phyloP scores from a whole-genome alignment of 2,797 vertebrate species.

The Pseudomugil tenellus region DNA sequence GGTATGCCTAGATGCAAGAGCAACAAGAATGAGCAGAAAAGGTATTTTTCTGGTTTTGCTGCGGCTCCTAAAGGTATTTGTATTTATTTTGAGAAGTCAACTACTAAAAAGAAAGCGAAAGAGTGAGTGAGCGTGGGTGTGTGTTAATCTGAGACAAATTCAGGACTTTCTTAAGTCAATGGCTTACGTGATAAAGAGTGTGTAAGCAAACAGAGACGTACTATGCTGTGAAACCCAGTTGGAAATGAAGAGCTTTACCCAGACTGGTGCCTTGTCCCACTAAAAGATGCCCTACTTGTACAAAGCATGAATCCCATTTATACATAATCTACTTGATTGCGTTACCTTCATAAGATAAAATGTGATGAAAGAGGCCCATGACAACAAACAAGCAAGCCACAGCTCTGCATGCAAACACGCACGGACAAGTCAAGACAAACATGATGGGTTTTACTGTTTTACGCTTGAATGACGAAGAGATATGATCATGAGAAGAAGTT shows the following conservation, averaged over 20 bases:
- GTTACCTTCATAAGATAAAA: neutral
- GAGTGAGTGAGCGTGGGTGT: slow-evolving; percentile 22
- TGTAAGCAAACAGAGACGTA: slow-evolving; percentile 7
- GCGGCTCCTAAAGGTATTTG: slow-evolving; percentile 4
- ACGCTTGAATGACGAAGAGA: neutral
- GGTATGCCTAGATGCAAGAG: slow-evolving; percentile 2
- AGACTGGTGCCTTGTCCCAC: neutral
- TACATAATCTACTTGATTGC: neutral
- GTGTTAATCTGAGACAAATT: slow-evolving; percentile 14
- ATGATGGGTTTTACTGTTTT: slow-evolving; percentile 10
- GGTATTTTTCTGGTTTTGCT: neutral
- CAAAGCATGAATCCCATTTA: slow-evolving; percentile 1
- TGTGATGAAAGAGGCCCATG: neutral
- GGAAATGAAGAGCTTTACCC: neutral
- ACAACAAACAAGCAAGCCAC: slow-evolving; percentile 17
- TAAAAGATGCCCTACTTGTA: neutral
- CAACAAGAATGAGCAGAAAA: neutral
- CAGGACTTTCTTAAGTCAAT: slow-evolving; percentile 41
- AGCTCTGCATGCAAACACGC: slow-evolving; percentile 47
- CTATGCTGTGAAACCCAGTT: neutral
- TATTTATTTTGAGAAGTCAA: neutral
- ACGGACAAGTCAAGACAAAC: slow-evolving; percentile 30
- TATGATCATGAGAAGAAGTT: neutral
- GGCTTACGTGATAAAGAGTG: slow-evolving; percentile 10
- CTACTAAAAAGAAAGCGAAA: slow-evolving; percentile 35